Percentiles rank a stretch among this genome's conserved stretches.
Conservation (phyloP, 2,113 vertebrate species). For the Bufo gargarizans region DNA sequence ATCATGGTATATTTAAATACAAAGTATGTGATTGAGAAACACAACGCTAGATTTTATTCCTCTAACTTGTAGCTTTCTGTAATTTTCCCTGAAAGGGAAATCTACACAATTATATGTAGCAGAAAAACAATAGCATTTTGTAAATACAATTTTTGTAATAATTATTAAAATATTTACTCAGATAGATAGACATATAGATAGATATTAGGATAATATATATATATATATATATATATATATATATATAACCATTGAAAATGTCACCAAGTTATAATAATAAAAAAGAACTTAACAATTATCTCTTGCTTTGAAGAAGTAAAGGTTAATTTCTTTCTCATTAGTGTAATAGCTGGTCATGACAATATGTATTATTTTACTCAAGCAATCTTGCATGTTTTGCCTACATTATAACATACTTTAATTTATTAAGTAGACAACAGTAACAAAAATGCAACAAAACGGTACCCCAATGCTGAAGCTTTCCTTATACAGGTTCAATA, state of each 20-base stretch:
- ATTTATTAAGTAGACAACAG: background rate
- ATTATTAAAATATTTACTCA: too few relatives aligned
- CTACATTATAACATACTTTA: background rate
- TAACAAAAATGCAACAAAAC: background rate
- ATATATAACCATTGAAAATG: too few relatives aligned
- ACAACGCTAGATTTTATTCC: background rate
- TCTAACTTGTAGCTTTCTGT: background rate
- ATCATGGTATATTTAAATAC: background rate
- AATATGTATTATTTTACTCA: background rate
- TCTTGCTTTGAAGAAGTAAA: background rate
- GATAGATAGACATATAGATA: too few relatives aligned
- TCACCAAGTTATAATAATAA: too few relatives aligned
- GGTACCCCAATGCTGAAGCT: slow-evolving; percentile 12
- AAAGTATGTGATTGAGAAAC: background rate
- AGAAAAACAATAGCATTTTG: too few relatives aligned
- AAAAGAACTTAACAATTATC: too few relatives aligned
- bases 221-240: too few relatives aligned
- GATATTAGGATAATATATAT: too few relatives aligned
- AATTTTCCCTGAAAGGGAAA: background rate
- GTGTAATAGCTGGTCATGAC: background rate
- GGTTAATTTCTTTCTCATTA: too few relatives aligned
- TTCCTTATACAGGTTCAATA: background rate
- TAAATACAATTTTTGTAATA: too few relatives aligned
- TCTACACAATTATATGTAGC: too few relatives aligned
- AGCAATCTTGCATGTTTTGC: background rate